Conservation (phyloP, 1,140 invertebrate species). For the Drosophila eugracilis region DNA sequence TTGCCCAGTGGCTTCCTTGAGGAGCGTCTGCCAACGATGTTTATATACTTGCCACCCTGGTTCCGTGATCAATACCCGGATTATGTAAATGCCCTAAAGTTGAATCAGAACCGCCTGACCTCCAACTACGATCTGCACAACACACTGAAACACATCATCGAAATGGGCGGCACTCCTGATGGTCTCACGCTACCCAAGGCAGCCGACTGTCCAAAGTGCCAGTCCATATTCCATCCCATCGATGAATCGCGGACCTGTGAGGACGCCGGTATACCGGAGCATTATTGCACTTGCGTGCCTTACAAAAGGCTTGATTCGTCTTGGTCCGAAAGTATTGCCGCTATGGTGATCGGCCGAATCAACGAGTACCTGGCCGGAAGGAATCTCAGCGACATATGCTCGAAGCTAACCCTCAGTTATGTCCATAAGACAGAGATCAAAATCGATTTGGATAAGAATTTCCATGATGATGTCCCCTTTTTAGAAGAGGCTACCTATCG, state of each 20-base stretch:
- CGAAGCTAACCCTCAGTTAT: slow-evolving; percentile 39
- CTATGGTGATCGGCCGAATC: slow-evolving; percentile 83
- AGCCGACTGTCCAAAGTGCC: slow-evolving; percentile 87
- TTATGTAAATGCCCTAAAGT: slow-evolving; percentile 88
- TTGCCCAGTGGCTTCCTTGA: slow-evolving; percentile 91
- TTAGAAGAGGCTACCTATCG: slow-evolving; percentile 45
- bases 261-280: slow-evolving; percentile 89
- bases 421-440: slow-evolving; percentile 52
- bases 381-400: slow-evolving; percentile 56
- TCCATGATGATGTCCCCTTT: slow-evolving; percentile 4
- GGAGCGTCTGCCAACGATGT: slow-evolving; percentile 94
- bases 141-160: slow-evolving; percentile 85
- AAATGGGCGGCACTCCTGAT: slow-evolving; percentile 51
- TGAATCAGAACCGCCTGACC: slow-evolving; percentile 90
- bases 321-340: slow-evolving; percentile 47
- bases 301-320: slow-evolving; percentile 83
- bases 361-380: slow-evolving; percentile 71
- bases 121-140: slow-evolving; percentile 94
- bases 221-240: slow-evolving; percentile 88
- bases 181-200: slow-evolving; percentile 22
- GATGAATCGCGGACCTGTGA: slow-evolving; percentile 88
- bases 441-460: slow-evolving; percentile 26
- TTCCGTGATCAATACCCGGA: slow-evolving; percentile 88
- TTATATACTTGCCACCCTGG: slow-evolving; percentile 91
- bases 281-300: slow-evolving; percentile 91